phyloP scores from a whole-genome alignment of 1,140 invertebrate species.

The Drosophila burlai region DNA sequence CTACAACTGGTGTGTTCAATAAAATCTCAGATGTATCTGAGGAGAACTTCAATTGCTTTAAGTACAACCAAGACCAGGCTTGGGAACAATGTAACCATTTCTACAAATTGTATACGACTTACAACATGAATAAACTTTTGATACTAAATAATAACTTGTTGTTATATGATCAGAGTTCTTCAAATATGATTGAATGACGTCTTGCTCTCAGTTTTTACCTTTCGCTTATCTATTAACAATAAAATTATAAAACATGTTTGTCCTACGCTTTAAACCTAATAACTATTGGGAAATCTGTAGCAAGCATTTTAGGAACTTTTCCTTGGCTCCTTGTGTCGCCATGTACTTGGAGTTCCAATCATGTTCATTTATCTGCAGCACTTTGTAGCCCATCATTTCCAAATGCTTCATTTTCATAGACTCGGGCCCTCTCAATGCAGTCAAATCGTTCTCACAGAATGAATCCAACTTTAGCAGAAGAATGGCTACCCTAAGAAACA shows the following conservation, averaged over 20 bases:
- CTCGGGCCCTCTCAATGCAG: slow-evolving; percentile 83
- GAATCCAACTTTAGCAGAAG: slow-evolving; percentile 80
- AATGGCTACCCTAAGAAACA: slow-evolving; percentile 80
- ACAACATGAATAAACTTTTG: slow-evolving; percentile 5
- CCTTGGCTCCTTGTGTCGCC: slow-evolving; percentile 78
- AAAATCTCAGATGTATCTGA: neutral
- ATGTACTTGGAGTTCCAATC: slow-evolving; percentile 87
- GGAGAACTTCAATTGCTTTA: neutral
- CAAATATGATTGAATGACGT: neutral
- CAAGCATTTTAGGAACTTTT: slow-evolving; percentile 84
- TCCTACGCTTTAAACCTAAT: neutral
- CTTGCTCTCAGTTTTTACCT: neutral
- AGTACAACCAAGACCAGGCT: neutral
- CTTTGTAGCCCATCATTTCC: slow-evolving; percentile 88
- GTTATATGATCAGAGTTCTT: neutral
- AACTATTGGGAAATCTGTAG: slow-evolving; percentile 66
- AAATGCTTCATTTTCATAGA: slow-evolving; percentile 86
- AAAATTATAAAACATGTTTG: neutral
- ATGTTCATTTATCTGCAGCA: slow-evolving; percentile 86
- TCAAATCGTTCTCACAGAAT: slow-evolving; percentile 84
- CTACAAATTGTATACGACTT: slow-evolving; percentile 7
- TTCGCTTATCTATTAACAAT: slow-evolving; percentile 6
- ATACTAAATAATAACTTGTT: neutral
- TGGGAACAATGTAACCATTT: slow-evolving; percentile 1
- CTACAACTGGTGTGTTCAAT: slow-evolving; percentile 89